Conservation (phyloP, 2,797 vertebrate species). For the Sphenodon punctatus region DNA sequence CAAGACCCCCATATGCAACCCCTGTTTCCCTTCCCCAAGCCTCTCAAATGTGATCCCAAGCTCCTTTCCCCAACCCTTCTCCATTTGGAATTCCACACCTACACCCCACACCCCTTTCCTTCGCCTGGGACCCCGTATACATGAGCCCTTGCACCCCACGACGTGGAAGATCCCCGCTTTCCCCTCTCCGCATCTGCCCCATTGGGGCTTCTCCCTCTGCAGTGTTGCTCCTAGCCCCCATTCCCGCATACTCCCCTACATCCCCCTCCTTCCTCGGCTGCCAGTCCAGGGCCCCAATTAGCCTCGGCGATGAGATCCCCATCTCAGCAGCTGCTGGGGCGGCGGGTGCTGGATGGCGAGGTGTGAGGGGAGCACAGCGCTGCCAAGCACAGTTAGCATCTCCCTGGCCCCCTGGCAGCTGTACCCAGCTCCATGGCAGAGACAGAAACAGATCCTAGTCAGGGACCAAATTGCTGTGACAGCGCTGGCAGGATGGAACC, state of each 20-base stretch:
- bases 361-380: neutral
- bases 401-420: conserved; percentile 36
- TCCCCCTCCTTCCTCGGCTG: neutral
- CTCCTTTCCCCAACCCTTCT: conserved; percentile 22
- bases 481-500: neutral
- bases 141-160: too few relatives aligned
- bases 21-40: neutral
- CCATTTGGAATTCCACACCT: too few relatives aligned
- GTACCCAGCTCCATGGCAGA: neutral
- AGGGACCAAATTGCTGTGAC: neutral
- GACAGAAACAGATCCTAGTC: neutral
- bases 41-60: too few relatives aligned
- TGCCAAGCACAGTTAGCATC: neutral
- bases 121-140: too few relatives aligned
- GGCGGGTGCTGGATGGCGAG: neutral
- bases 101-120: too few relatives aligned
- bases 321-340: neutral
- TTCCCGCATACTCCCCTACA: neutral
- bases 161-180: conserved; percentile 51
- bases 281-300: neutral
- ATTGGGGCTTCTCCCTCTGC: neutral
- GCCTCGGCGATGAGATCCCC: neutral
- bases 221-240: neutral
- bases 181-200: conserved; percentile 57
- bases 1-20: conserved; percentile 32